Base-by-base conservation (phyloP, 1,140 invertebrate genomes). In the Zaprionus kolodkinae region DNA sequence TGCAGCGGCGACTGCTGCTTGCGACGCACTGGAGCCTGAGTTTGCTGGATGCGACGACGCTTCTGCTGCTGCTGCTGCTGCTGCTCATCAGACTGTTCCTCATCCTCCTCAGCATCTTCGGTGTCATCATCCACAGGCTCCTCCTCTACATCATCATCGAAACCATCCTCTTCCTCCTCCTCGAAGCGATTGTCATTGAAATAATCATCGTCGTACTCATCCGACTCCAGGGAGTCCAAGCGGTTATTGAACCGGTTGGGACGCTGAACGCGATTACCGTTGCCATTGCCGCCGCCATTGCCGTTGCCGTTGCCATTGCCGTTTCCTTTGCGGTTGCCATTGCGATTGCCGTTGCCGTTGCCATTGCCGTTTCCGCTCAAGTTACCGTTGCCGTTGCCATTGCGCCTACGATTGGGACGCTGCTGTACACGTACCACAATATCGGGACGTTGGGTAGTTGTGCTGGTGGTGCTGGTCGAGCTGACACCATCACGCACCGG, bases 401-500 rank as follows among this genome's bases (percentile, higher is more conserved):
- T 75, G 33, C 74, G 15, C 52, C 83, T 61, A 4, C 84, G 6
- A 36, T 77, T 68, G 0, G 84, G 84, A 9, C 84, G 65, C 74
- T 88, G 91, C 68, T 92, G 84, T 0, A 92, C 68, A 0, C 91
- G 70, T 1, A 92, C 91, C 13, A 92, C 84, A 13, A 92, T 77
- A n/a, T 92, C 91, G 0, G 91, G 91, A 1, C 78, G 76, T 60
- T 77, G 78, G 27, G 90, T 90, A 54, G 65, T 87, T 15, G 81
- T 57, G 13, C 65, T 38, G 7, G 71, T 74, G 9, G 85, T 87
- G 40, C 54, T 79, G 5, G 81, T 81, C 9, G 64, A 75, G 40
- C 72, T 35, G 5, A 76, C 56, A 11, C 70, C 56, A 1, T 89
- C 78, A 11, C 83, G 72, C 3, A 92, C 84, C 0, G 91, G 91